Evolutionary conservation across 2,113 vertebrate species (phyloP).

Genomic region (Corythornis cristatus): DNA sequence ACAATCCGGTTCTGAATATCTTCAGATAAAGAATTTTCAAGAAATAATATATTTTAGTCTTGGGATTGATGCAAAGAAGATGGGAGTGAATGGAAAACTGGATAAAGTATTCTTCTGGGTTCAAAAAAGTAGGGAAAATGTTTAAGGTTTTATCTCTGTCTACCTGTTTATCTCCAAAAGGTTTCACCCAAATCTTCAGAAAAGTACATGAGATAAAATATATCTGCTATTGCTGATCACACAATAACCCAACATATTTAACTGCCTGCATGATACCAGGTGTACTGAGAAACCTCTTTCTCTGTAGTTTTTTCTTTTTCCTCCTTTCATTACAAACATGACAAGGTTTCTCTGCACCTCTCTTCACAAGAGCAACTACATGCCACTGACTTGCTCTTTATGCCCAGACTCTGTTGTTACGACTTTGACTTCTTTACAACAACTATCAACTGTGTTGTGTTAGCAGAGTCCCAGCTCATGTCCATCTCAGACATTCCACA

Average conservation of each 20-base stretch:
- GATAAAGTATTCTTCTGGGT: background rate
- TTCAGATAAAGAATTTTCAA: background rate
- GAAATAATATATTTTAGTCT: background rate
- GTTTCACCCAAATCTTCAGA: background rate
- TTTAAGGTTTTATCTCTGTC: background rate
- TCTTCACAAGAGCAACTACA: background rate
- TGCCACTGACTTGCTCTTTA: background rate
- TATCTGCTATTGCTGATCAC: background rate
- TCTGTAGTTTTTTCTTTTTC: background rate
- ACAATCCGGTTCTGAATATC: background rate
- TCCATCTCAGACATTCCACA: background rate
- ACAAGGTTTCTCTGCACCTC: background rate
- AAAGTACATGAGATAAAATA: background rate
- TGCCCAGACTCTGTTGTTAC: accelerated
- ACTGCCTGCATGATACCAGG: background rate
- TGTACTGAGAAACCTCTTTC: background rate
- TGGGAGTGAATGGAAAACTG: background rate
- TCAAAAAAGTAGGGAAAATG: background rate
- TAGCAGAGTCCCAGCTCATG: background rate
- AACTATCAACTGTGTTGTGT: background rate
- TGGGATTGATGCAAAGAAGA: background rate
- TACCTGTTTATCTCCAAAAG: background rate
- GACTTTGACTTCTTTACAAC: background rate
- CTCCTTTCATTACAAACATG: background rate
- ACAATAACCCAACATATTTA: background rate